Percentiles rank a stretch among this genome's conserved stretches.
These are phyloP conservation scores for Nipponacmea schrenckii DNA, from an alignment of 2,888 invertebrate genomes.

Conservation along the genomic window DNA sequence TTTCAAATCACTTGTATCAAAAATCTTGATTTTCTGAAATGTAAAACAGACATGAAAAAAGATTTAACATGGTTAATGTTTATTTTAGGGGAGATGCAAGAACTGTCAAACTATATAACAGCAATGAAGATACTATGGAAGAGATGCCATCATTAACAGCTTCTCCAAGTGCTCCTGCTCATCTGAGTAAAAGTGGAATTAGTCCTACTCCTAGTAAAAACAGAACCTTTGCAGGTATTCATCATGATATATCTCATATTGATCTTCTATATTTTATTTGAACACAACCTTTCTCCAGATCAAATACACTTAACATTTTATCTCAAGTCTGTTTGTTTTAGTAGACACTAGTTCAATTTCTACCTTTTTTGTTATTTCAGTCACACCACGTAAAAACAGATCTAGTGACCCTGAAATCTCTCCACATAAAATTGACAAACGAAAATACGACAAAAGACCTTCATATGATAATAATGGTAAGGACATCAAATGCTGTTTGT, in stretches of 20 bases:
- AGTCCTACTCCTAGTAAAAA: conserved; percentile 35
- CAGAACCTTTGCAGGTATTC: conserved; percentile 38
- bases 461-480: conserved; percentile 82
- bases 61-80: no score
- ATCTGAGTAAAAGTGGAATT: conserved; percentile 44
- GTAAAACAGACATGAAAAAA: no score
- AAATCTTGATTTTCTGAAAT: no score
- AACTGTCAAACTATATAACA: conserved; percentile 9
- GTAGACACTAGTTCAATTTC: no score
- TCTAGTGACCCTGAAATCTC: conserved; percentile 31
- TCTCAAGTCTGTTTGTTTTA: no score
- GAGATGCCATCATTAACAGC: conserved; percentile 39
- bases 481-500: conserved; percentile 47
- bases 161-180: conserved; percentile 50
- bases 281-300: no score
- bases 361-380: conserved; percentile 10
- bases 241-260: not conserved
- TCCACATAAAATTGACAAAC: conserved; percentile 34
- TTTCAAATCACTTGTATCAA: no score
- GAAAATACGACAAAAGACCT: conserved; percentile 53
- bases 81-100: conserved; percentile 23
- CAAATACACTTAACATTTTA: no score
- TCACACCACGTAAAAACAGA: conserved; percentile 22
- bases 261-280: not conserved
- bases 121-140: conserved; percentile 25